Base-by-base conservation (phyloP, 1,140 invertebrate genomes). In the Andrena cerasifolii region DNA sequence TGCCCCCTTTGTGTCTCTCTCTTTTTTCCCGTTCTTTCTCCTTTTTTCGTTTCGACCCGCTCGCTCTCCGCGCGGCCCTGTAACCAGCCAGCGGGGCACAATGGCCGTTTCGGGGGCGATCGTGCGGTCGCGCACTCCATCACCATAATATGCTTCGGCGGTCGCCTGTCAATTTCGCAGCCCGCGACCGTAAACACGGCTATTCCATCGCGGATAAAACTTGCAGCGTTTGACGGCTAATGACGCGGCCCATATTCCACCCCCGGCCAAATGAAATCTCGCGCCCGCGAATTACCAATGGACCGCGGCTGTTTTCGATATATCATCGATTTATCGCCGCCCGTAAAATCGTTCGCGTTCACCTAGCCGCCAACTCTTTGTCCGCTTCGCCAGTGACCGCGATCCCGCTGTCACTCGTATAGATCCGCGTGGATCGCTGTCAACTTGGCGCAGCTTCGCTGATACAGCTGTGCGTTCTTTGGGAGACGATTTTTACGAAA, bases 161-260 rank as follows among this genome's bases (percentile, higher is more conserved):
- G 83, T 76, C 62, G 83, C 66, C 76, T 82, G 84, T 82, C 83
- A 86, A 86, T 85, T 86, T 85, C 77, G 79, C 59, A 78, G 82
- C 82, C 71, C 74, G 74, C 58, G 79, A 71, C 74, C 72, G 73
- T 82, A 79, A 85, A 84, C 79, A 76, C 21, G 58, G 53, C 68
- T 72, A 59, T 85, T 84, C 63, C 54, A 58, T 67, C 76, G 66
- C 77, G 75, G 73, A 81, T 80, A 84, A 85, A 83, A 83, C 71
- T 83, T 66, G n/a, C 71, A 40, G 58, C 58, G 45, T 83, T 79
- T 78, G 63, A 53, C 70, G 80, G 70, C 76, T 82, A 83, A 82
- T 83, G 49, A 74, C 71, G 72, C 36, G 45, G 43, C 40, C 63
- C 73, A 76, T 74, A 74, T 74, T 74, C 72, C 16, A 26, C 51